phyloP scores from a whole-genome alignment of 1,140 invertebrate genomes.

The Drosophila repleta region DNA sequence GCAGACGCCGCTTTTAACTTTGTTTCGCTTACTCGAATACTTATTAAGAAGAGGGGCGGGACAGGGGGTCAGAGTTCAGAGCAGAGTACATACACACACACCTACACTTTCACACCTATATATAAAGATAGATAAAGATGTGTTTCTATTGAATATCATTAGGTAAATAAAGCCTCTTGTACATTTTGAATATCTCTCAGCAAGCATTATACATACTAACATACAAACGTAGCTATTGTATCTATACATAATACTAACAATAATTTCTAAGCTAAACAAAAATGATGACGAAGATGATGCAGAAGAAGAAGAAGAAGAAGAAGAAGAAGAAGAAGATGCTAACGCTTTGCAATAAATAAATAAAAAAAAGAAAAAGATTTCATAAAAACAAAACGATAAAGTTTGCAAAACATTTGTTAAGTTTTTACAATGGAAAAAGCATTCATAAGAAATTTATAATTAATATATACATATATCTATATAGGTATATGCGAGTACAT shows the following conservation, averaged over 20 bases:
- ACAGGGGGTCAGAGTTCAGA: slow-evolving; percentile 30
- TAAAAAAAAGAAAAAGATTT: slow-evolving; percentile 8
- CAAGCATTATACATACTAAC: slow-evolving; percentile 52
- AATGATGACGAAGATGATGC: background rate
- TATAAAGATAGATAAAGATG: slow-evolving; percentile 2
- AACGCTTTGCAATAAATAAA: slow-evolving; percentile 54
- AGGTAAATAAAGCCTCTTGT: slow-evolving; percentile 48
- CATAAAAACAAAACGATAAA: slow-evolving; percentile 41
- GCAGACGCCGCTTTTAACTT: slow-evolving; percentile 23
- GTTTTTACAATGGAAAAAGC: slow-evolving; percentile 75
- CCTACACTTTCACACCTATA: slow-evolving; percentile 1
- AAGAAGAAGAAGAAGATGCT: slow-evolving; percentile 22
- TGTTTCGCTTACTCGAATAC: background rate
- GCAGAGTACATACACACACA: slow-evolving; percentile 37
- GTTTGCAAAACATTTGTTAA: slow-evolving; percentile 79
- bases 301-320: slow-evolving; percentile 26
- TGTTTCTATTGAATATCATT: slow-evolving; percentile 49
- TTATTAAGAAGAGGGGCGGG: background rate
- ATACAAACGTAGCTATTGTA: slow-evolving; percentile 41
- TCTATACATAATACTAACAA: slow-evolving; percentile 46
- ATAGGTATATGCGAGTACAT: slow-evolving; percentile 31
- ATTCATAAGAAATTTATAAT: slow-evolving; percentile 69
- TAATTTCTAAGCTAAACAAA: slow-evolving; percentile 42
- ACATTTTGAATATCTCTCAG: slow-evolving; percentile 53
- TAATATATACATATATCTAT: slow-evolving; percentile 48